Conservation (phyloP, 2,797 vertebrate species). For the Chiloscyllium punctatum region DNA sequence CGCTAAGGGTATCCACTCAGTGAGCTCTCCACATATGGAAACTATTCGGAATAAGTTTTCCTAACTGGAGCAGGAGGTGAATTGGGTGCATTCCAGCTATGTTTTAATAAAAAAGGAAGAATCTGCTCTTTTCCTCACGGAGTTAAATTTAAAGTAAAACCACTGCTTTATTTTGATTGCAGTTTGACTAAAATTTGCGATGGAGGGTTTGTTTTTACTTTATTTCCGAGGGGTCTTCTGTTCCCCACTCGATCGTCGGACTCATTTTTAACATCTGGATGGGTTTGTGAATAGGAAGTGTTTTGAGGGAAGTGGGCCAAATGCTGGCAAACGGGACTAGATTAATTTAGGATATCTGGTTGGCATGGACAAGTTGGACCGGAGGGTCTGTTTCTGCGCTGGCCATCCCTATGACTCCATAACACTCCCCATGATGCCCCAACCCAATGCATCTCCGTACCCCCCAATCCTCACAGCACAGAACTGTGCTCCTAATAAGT, state of each 20-base stretch:
- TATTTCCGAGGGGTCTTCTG: neutral
- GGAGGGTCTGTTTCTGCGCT: no score
- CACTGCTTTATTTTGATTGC: neutral
- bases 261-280: no score
- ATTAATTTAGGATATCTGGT: no score
- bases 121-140: neutral
- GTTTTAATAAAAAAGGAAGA: neutral
- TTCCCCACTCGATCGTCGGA: no score
- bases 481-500: neutral
- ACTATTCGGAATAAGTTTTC: slow-evolving; percentile 45
- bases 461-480: no score
- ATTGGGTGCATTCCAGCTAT: slow-evolving; percentile 13
- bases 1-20: slow-evolving; percentile 14
- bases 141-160: neutral
- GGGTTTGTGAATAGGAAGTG: no score
- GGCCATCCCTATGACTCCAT: no score
- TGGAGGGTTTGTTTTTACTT: neutral
- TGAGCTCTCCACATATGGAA: slow-evolving; percentile 67
- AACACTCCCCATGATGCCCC: no score
- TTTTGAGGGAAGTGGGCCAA: no score
- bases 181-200: neutral
- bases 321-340: no score
- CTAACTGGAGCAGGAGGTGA: neutral
- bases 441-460: neutral
- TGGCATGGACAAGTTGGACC: no score